These are phyloP conservation scores for Papilio glaucus DNA, from an alignment of 1,140 invertebrate species.

Conservation along the genomic window DNA sequence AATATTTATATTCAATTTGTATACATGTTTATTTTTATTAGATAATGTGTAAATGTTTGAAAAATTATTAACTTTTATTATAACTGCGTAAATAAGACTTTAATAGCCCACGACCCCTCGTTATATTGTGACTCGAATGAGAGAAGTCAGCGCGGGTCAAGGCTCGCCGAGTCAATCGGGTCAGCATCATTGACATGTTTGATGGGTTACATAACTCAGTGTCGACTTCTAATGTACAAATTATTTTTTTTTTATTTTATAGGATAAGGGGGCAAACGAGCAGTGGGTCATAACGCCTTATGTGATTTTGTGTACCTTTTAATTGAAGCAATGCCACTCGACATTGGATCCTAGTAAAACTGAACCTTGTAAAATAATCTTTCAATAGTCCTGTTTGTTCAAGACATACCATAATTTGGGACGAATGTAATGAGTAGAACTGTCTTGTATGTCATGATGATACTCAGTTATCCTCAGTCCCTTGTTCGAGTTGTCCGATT, in stretches of 20 bases:
- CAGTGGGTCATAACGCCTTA: no score
- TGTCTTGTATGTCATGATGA: no score
- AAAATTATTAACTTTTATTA: conserved; percentile 22
- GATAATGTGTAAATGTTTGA: conserved; percentile 1
- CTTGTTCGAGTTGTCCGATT: not conserved
- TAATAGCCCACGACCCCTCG: conserved; percentile 25
- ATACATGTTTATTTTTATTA: not conserved
- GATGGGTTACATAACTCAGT: conserved; percentile 19
- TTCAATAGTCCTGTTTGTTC: no score
- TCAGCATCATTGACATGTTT: conserved; percentile 32
- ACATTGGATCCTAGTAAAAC: no score
- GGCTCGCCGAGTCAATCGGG: conserved; percentile 9
- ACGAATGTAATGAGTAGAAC: no score
- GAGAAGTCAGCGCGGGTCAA: conserved; percentile 21
- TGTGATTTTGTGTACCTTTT: no score
- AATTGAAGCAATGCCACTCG: no score
- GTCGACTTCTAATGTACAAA: not conserved
- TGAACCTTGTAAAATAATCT: no score
- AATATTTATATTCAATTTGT: no score
- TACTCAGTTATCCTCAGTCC: no score
- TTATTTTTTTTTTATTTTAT: not conserved
- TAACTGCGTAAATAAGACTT: conserved; percentile 26
- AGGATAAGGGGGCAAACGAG: not conserved
- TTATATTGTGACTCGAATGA: conserved; percentile 29
- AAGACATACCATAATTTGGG: no score